Evolutionary conservation across 2,888 invertebrate species (phyloP).

Genomic region (Caenorhabditis doughertyi): DNA sequence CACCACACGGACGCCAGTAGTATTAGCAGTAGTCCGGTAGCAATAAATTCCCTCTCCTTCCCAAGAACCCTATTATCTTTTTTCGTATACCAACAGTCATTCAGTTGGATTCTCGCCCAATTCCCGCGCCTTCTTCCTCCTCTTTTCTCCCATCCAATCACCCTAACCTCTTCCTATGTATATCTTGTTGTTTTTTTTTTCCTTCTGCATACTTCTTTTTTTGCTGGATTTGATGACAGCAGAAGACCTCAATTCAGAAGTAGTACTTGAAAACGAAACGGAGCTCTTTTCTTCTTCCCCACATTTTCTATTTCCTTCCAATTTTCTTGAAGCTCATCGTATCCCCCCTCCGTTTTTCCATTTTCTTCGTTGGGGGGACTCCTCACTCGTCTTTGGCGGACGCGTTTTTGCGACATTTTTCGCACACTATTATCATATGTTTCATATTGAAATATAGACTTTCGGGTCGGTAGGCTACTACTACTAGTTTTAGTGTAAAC

Average conservation of each 20-base stretch:
- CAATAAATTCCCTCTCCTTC: slow-evolving; percentile 48
- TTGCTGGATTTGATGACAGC: slow-evolving; percentile 50
- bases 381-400: not conserved
- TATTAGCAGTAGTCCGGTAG: slow-evolving; percentile 36
- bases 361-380: too few relatives aligned
- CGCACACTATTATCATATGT: slow-evolving; percentile 61
- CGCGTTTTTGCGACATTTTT: slow-evolving; percentile 60
- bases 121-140: slow-evolving; percentile 2
- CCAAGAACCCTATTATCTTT: slow-evolving; percentile 48
- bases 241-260: slow-evolving; percentile 52
- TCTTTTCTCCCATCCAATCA: not conserved
- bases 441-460: slow-evolving; percentile 36
- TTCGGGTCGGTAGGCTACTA: not conserved
- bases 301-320: slow-evolving; percentile 34
- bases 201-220: slow-evolving; percentile 12
- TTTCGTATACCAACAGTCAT: slow-evolving; percentile 56
- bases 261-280: slow-evolving; percentile 65
- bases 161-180: not conserved
- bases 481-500: slow-evolving; percentile 21
- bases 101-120: slow-evolving; percentile 11
- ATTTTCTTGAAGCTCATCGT: slow-evolving; percentile 55
- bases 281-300: slow-evolving; percentile 54
- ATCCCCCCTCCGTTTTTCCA: slow-evolving; percentile 5
- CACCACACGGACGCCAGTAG: slow-evolving; percentile 26
- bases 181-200: slow-evolving; percentile 14